Base-by-base conservation (phyloP, 2,113 vertebrate species). In the Catharus bicknelli region DNA sequence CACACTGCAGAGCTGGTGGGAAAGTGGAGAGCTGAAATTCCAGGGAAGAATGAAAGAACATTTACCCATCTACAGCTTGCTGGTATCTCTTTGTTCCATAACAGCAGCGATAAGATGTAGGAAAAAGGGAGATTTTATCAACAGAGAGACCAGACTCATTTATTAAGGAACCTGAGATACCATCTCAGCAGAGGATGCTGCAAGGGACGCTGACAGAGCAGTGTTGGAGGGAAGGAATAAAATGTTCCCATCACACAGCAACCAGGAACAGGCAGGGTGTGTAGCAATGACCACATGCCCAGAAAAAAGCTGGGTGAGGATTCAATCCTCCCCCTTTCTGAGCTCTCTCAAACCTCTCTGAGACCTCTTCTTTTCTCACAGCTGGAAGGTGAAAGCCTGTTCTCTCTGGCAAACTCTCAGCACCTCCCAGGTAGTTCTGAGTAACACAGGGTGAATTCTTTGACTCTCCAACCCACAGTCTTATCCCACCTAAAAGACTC, bases 101-200 rank as follows among this genome's bases (percentile, higher is more conserved):
- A 90, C 84, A 93, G 84, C 81, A 69, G 77, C 6, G 97, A 96
- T 94, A 95, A 97, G 95, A 92, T 90, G 76, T 5, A 92, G 86
- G n/a, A 7, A 88, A 96, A 97, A 94, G 86, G 59, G 66, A 96
- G 97, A 96, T 97, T 78, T 92, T 97, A 97, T 96, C 97, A 94
- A 47, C 38, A 69, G 54, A 90, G 69, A 91, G 88, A 94, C 96
- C 77, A 94, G 95, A 92, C 93, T 96, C 58, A 97, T 96, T 96
- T 96, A 95, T 97, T 96, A 96, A 96, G 90, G 72, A 77, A 68
- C 43, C 1, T 1, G 73, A 95, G 96, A 96, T 96, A 95, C 11
- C 90, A 96, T 97, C 95, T 91, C 42, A 88, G 90, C 87, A 80
- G 84, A 93, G 61, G 42, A 81, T 83, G 90, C 83, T 95, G 91